Evolutionary conservation across 2,113 vertebrate genomes (phyloP).

Genomic region (Protobothrops mucrosquamatus): DNA sequence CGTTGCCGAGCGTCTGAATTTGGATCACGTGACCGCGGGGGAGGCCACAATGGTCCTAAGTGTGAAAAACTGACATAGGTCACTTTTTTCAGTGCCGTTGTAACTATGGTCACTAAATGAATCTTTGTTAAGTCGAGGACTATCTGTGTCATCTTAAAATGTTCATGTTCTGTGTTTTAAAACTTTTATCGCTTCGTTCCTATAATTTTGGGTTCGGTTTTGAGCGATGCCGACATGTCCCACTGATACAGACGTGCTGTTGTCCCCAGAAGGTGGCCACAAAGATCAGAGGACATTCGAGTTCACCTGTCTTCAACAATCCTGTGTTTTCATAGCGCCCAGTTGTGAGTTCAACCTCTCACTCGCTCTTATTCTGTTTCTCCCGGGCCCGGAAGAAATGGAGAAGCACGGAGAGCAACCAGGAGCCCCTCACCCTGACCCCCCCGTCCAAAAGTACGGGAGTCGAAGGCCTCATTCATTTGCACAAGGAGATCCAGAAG

Average conservation of each 20-base stretch:
- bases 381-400: slow-evolving; percentile 17
- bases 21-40: no score
- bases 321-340: not conserved
- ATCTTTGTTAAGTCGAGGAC: no score
- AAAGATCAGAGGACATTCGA: not conserved
- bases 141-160: not conserved
- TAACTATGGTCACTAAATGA: no score
- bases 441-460: slow-evolving; percentile 75
- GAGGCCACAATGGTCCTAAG: no score
- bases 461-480: slow-evolving; percentile 80
- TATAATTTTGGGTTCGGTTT: not conserved
- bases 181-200: no score
- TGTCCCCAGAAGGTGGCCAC: not conserved
- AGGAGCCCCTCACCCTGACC: slow-evolving; percentile 47
- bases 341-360: not conserved
- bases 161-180: not conserved
- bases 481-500: slow-evolving; percentile 77
- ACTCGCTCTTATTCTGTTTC: not conserved
- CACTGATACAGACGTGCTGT: not conserved
- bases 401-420: slow-evolving; percentile 6
- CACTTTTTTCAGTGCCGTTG: no score
- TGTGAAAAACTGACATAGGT: no score
- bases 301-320: not conserved
- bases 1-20: no score
- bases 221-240: not conserved